These are phyloP conservation scores for Aphidoletes aphidimyza DNA, from an alignment of 2,888 invertebrate species.

Conservation along the genomic window DNA sequence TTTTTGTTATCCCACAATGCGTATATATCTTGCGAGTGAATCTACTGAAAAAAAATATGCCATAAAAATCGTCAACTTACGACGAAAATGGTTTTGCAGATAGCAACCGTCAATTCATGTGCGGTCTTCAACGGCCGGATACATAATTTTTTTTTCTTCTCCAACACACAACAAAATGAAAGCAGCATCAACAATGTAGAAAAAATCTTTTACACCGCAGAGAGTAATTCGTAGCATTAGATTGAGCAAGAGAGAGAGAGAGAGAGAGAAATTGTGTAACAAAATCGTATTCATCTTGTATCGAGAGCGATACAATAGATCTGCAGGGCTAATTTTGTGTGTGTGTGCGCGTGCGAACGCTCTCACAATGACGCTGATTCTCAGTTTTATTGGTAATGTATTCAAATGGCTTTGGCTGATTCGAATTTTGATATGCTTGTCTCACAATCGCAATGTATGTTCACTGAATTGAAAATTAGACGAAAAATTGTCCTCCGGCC, in stretches of 20 bases:
- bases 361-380: background rate
- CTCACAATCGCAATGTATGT: constrained; percentile 1
- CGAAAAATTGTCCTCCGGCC: background rate
- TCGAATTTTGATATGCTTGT: constrained; percentile 49
- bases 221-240: background rate
- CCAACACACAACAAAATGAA: background rate
- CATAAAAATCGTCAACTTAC: constrained; percentile 49
- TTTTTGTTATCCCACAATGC: constrained; percentile 51
- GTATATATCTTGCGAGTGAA: constrained; percentile 41
- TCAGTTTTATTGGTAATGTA: constrained; percentile 17
- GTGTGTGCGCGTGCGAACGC: no score
- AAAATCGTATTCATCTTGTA: constrained; percentile 32
- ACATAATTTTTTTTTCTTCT: constrained; percentile 47
- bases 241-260: background rate
- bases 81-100: constrained; percentile 44
- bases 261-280: background rate
- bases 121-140: constrained; percentile 46
- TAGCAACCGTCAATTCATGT: constrained; percentile 42
- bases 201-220: no score
- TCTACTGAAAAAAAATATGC: constrained; percentile 48
- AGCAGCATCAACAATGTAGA: no score
- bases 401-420: constrained; percentile 44
- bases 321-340: constrained; percentile 4
- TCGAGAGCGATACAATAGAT: constrained; percentile 22
- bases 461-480: constrained; percentile 48